These are phyloP conservation scores for Naso thynnoides DNA, from an alignment of 2,797 vertebrate genomes.

Conservation along the genomic window DNA sequence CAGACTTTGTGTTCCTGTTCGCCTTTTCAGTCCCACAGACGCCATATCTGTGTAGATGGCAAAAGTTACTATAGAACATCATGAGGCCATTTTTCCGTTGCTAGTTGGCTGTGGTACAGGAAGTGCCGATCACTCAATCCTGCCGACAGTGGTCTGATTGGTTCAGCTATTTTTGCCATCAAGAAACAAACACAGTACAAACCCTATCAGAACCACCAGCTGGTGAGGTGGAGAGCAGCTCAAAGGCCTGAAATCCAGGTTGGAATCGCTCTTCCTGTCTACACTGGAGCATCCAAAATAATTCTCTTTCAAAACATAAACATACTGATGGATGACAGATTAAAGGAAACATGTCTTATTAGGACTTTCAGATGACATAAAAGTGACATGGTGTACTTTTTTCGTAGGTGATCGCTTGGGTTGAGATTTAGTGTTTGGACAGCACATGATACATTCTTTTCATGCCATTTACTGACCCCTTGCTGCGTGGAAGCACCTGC, in stretches of 20 bases:
- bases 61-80: not conserved
- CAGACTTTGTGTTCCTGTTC: not conserved
- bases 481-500: not conserved
- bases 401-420: no score
- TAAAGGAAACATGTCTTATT: not conserved
- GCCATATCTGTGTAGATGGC: no score
- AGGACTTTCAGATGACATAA: not conserved
- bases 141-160: not conserved
- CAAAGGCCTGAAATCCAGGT: not conserved
- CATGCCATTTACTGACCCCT: not conserved
- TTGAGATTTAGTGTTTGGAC: no score
- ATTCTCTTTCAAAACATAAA: not conserved
- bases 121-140: not conserved
- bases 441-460: no score
- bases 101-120: not conserved
- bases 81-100: not conserved
- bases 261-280: not conserved
- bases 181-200: not conserved
- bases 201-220: not conserved
- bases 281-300: not conserved
- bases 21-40: not conserved
- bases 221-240: not conserved
- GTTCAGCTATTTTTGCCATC: not conserved
- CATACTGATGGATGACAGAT: not conserved
- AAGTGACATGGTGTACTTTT: no score